phyloP scores from a whole-genome alignment of 2,888 invertebrate genomes.

The Oscheius sp. region DNA sequence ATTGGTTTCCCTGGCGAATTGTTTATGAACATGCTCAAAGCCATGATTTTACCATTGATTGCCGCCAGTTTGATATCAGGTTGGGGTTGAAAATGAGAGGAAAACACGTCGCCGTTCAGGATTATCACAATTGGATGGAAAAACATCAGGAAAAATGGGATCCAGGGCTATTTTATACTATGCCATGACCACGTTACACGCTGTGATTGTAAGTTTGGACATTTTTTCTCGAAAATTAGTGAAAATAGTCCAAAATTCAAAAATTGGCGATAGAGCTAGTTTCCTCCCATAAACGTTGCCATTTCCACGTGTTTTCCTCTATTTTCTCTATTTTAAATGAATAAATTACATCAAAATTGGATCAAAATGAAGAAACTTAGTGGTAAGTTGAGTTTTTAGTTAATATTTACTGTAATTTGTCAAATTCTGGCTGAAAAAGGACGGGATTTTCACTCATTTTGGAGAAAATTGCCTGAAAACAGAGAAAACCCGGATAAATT shows the following conservation, averaged over 20 bases:
- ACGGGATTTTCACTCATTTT: too few relatives aligned
- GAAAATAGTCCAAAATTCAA: background rate
- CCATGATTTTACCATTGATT: slow-evolving; percentile 81
- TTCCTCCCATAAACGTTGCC: too few relatives aligned
- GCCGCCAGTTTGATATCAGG: slow-evolving; percentile 80
- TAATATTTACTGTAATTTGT: too few relatives aligned
- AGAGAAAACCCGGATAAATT: too few relatives aligned
- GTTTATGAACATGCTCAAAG: slow-evolving; percentile 80
- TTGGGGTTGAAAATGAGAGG: slow-evolving; percentile 57
- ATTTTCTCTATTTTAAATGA: too few relatives aligned
- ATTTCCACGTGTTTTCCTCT: too few relatives aligned
- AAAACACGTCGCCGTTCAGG: slow-evolving; percentile 72
- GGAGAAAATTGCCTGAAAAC: too few relatives aligned
- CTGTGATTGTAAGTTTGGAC: slow-evolving; percentile 76
- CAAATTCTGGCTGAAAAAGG: too few relatives aligned
- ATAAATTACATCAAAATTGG: too few relatives aligned
- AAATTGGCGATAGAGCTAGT: too few relatives aligned
- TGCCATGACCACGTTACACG: slow-evolving; percentile 79
- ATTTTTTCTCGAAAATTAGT: slow-evolving; percentile 1
- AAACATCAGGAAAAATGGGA: slow-evolving; percentile 80
- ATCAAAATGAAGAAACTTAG: too few relatives aligned
- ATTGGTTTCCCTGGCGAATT: slow-evolving; percentile 81
- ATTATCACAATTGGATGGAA: slow-evolving; percentile 80
- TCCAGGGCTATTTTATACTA: slow-evolving; percentile 79
- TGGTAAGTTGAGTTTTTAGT: too few relatives aligned